Evolutionary conservation across 2,888 invertebrate genomes (phyloP).

Genomic region (Athalia rosae): DNA sequence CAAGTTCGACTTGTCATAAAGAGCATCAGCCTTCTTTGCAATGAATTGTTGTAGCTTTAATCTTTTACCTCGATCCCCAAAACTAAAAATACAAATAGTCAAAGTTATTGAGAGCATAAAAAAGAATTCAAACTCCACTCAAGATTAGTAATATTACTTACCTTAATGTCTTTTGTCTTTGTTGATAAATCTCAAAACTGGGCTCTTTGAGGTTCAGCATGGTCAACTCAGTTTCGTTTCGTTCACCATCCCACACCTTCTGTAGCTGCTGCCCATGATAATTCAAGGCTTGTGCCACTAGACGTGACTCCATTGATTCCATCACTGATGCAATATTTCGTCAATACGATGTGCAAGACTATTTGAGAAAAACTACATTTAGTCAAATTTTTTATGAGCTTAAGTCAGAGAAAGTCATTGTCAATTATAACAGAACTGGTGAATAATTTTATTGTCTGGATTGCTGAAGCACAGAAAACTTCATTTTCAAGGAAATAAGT

Average conservation of each 20-base stretch:
- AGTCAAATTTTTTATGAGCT: constrained; percentile 14
- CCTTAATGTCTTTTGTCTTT: constrained; percentile 87
- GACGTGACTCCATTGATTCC: constrained; percentile 76
- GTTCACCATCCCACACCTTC: constrained; percentile 91
- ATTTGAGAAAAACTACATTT: constrained; percentile 56
- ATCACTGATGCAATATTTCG: constrained; percentile 58
- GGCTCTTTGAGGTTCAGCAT: constrained; percentile 79
- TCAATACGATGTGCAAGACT: constrained; percentile 65
- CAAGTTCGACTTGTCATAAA: constrained; percentile 78
- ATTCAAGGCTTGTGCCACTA: constrained; percentile 84
- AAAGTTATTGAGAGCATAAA: background rate
- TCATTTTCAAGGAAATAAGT: too few species aligned
- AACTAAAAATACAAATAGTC: constrained; percentile 70
- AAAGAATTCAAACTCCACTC: constrained; percentile 21
- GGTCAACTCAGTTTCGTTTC: constrained; percentile 84
- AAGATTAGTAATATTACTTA: constrained; percentile 54
- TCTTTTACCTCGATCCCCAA: constrained; percentile 89
- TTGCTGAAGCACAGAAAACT: background rate
- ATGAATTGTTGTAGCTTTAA: constrained; percentile 91
- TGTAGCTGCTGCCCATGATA: constrained; percentile 92
- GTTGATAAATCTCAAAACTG: constrained; percentile 85
- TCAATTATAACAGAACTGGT: background rate
- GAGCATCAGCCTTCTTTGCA: constrained; percentile 86
- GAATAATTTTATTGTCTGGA: background rate
- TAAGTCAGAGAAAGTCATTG: background rate